These are phyloP conservation scores for Lottia scabra DNA, from an alignment of 2,888 invertebrate genomes.

Conservation along the genomic window DNA sequence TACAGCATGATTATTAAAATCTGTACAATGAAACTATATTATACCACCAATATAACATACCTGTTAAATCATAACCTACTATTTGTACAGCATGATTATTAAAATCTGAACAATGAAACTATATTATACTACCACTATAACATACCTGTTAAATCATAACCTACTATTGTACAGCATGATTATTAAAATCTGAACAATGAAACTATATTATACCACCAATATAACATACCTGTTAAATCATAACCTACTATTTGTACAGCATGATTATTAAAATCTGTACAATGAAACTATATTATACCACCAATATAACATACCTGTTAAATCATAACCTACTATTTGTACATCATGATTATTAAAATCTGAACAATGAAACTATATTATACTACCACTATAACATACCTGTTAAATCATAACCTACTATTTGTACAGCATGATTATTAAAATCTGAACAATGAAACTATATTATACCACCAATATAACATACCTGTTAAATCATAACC, in stretches of 20 bases:
- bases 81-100: conserved; percentile 87
- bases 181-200: conserved; percentile 81
- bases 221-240: too few species aligned
- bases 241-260: conserved; percentile 88
- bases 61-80: conserved; percentile 86
- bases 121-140: conserved; percentile 87
- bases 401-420: too few species aligned
- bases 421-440: too few species aligned
- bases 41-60: conserved; percentile 88
- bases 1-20: conserved; percentile 83
- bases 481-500: too few species aligned
- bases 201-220: conserved; percentile 85
- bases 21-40: conserved; percentile 84
- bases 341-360: conserved; percentile 86
- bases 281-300: conserved; percentile 85
- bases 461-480: too few species aligned
- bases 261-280: conserved; percentile 82
- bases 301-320: too few species aligned
- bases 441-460: too few species aligned
- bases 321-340: conserved; percentile 85
- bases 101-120: conserved; percentile 80
- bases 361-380: too few species aligned
- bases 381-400: too few species aligned
- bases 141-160: too few species aligned
- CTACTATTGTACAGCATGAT: conserved; percentile 88